Conservation (phyloP, 1,140 invertebrate species). For the Homarus americanus region DNA sequence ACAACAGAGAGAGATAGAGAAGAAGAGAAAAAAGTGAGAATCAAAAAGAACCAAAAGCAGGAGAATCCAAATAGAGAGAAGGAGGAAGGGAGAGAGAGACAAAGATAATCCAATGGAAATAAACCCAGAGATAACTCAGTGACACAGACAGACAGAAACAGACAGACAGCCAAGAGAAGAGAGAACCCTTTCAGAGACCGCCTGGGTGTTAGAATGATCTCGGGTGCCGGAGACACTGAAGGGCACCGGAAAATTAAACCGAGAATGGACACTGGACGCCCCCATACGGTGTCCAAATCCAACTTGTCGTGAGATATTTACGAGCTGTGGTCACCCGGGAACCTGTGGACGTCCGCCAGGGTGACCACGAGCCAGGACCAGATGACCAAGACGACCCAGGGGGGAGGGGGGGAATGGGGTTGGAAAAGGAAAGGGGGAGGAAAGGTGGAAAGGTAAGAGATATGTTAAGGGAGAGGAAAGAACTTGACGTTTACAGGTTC, state of each 20-base stretch:
- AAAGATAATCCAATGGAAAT: too few species aligned
- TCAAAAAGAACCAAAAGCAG: too few species aligned
- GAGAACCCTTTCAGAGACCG: too few species aligned
- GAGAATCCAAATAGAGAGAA: too few species aligned
- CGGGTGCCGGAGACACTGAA: not conserved
- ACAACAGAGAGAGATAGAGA: too few species aligned
- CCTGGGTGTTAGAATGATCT: too few species aligned
- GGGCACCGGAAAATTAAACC: not conserved
- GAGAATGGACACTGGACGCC: not conserved
- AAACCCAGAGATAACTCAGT: too few species aligned
- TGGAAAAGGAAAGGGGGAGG: not conserved
- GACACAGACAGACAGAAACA: not conserved
- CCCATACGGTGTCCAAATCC: slow-evolving; percentile 9
- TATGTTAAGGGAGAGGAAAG: too few species aligned
- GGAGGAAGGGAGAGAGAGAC: not conserved
- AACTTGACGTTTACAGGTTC: too few species aligned
- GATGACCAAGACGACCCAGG: not conserved
- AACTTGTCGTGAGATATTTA: slow-evolving; percentile 8
- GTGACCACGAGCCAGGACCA: not conserved
- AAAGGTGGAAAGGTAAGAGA: not conserved
- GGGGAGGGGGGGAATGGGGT: not conserved
- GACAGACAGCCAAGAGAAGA: too few species aligned
- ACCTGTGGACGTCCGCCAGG: not conserved
- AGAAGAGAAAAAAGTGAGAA: too few species aligned
- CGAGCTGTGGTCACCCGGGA: not conserved